Evolutionary conservation across 2,888 invertebrate species (phyloP).

Genomic region (Scotopteryx bipunctaria): DNA sequence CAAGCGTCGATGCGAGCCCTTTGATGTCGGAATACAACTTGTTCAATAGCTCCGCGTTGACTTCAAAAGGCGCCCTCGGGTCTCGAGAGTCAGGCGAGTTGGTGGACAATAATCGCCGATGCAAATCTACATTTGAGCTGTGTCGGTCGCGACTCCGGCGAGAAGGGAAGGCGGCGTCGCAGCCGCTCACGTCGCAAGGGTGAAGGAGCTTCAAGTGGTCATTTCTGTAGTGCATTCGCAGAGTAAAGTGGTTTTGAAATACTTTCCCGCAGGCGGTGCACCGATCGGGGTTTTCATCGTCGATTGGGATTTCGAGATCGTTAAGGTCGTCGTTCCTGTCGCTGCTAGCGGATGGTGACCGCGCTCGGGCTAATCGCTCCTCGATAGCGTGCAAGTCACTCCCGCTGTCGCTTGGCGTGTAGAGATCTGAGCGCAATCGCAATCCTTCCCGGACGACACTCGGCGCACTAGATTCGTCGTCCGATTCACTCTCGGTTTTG

Average conservation of each 20-base stretch:
- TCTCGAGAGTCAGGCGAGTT: constrained; percentile 78
- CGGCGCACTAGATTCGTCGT: constrained; percentile 76
- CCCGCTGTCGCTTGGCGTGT: constrained; percentile 80
- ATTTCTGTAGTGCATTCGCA: constrained; percentile 95
- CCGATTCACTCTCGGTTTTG: constrained; percentile 80
- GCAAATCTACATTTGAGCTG: constrained; percentile 82
- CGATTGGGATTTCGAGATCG: constrained; percentile 91
- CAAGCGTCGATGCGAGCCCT: constrained; percentile 83
- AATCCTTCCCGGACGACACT: constrained; percentile 78
- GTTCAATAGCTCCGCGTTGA: constrained; percentile 92
- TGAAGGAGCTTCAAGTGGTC: constrained; percentile 95
- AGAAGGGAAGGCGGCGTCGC: constrained; percentile 95
- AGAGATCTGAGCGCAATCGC: constrained; percentile 72
- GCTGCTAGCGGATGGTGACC: constrained; percentile 74
- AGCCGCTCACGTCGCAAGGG: constrained; percentile 94
- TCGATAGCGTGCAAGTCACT: constrained; percentile 79
- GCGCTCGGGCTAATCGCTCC: constrained; percentile 78
- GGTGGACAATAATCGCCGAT: constrained; percentile 78
- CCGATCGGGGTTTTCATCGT: constrained; percentile 93
- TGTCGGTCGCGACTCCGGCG: constrained; percentile 86
- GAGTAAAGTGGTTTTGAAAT: constrained; percentile 95
- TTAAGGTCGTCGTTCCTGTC: constrained; percentile 73
- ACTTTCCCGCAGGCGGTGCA: constrained; percentile 94
- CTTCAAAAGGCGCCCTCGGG: constrained; percentile 81
- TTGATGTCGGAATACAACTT: constrained; percentile 91